These are phyloP conservation scores for Neoniphon sammara DNA, from an alignment of 2,797 vertebrate genomes.

Conservation along the genomic window DNA sequence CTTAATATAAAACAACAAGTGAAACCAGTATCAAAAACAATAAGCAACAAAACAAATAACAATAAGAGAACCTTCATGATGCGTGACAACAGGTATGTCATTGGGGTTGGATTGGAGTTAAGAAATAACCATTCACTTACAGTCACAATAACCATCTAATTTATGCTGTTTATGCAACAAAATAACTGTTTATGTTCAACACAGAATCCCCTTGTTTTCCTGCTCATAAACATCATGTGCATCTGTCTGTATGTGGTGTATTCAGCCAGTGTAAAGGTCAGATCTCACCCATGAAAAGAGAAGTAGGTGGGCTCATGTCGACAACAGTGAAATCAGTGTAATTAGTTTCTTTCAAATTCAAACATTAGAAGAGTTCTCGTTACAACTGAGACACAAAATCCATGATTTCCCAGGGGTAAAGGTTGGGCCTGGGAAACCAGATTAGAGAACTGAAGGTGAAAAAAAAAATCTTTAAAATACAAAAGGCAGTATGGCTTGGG, in stretches of 20 bases:
- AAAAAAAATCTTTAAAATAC: conserved; percentile 5
- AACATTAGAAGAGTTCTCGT: conserved; percentile 54
- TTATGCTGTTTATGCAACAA: too few relatives aligned
- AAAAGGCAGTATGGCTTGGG: background rate
- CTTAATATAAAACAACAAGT: too few relatives aligned
- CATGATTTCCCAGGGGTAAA: conserved; percentile 64
- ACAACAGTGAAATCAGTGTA: conserved; percentile 45
- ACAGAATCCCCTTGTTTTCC: too few relatives aligned
- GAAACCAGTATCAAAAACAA: too few relatives aligned
- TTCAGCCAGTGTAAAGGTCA: conserved; percentile 21
- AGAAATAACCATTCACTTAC: too few relatives aligned
- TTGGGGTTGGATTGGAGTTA: too few relatives aligned
- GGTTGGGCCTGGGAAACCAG: conserved; percentile 22
- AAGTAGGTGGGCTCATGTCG: conserved; percentile 28
- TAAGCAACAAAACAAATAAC: too few relatives aligned
- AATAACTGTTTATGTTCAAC: too few relatives aligned
- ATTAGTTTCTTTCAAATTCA: conserved; percentile 54
- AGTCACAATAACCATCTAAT: too few relatives aligned
- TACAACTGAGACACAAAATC: conserved; percentile 43
- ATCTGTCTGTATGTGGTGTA: background rate
- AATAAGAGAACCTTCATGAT: too few relatives aligned
- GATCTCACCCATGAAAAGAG: conserved; percentile 32
- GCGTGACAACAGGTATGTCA: too few relatives aligned
- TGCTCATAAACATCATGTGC: too few relatives aligned
- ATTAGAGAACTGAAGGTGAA: conserved; percentile 61